Conservation (phyloP, 2,797 vertebrate genomes). For the Poecilia picta region DNA sequence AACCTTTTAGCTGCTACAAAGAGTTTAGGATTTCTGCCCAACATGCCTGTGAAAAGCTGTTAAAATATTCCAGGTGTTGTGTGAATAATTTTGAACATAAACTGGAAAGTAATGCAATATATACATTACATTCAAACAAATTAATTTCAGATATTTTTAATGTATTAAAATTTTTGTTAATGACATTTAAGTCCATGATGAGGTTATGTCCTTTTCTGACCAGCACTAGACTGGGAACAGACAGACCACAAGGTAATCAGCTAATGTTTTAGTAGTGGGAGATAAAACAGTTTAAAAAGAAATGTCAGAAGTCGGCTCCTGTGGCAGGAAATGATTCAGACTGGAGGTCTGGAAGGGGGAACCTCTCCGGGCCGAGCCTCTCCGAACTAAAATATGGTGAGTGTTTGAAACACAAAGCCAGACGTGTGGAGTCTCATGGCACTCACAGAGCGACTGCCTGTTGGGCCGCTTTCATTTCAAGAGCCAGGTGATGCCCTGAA, state of each 20-base stretch:
- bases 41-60: background rate
- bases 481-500: conserved; percentile 37
- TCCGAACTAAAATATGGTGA: conserved; percentile 2
- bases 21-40: background rate
- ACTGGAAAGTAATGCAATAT: background rate
- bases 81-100: background rate
- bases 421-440: conserved; percentile 21
- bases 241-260: background rate
- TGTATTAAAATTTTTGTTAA: background rate
- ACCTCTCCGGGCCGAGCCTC: conserved; percentile 20
- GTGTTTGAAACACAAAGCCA: background rate
- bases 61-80: background rate
- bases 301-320: conserved; percentile 6
- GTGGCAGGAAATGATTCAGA: conserved; percentile 14
- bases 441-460: conserved; percentile 3
- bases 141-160: background rate
- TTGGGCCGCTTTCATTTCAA: conserved; percentile 57
- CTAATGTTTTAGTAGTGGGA: background rate
- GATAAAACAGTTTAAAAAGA: background rate
- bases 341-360: background rate
- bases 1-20: background rate
- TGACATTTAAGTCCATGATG: background rate
- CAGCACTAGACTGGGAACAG: background rate
- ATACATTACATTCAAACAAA: background rate
- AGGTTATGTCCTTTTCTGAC: background rate